Conservation (phyloP, 2,888 invertebrate species). For the Perizoma flavofasciatum region DNA sequence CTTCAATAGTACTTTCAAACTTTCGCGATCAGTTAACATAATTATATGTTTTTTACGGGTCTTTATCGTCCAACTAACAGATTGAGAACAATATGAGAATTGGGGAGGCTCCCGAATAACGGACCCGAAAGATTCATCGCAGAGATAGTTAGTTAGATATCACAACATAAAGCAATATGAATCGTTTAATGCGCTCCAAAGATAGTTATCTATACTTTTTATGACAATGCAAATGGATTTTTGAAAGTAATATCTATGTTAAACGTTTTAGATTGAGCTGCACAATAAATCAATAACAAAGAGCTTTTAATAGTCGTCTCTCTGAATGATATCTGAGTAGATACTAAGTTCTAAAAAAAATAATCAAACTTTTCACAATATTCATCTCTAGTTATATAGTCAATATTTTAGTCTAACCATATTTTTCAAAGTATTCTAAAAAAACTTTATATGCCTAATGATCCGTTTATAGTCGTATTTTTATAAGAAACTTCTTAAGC, state of each 20-base stretch:
- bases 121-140: slow-evolving; percentile 66
- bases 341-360: too few species aligned
- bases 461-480: too few species aligned
- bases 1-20: too few species aligned
- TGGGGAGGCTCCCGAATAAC: slow-evolving; percentile 48
- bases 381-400: too few species aligned
- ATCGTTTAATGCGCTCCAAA: slow-evolving; percentile 66
- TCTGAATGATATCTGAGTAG: slow-evolving; percentile 42
- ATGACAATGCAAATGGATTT: slow-evolving; percentile 74
- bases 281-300: slow-evolving; percentile 61
- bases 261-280: slow-evolving; percentile 51
- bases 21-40: too few species aligned
- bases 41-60: too few species aligned
- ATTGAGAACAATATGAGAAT: slow-evolving; percentile 25
- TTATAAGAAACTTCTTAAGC: too few species aligned
- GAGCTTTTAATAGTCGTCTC: slow-evolving; percentile 17
- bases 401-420: too few species aligned
- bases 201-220: slow-evolving; percentile 76
- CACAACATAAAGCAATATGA: slow-evolving; percentile 67
- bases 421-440: too few species aligned
- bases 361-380: too few species aligned
- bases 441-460: too few species aligned
- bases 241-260: slow-evolving; percentile 72
- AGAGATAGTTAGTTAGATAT: slow-evolving; percentile 61
- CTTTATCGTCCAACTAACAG: slow-evolving; percentile 6